Conservation (phyloP, 2,797 vertebrate genomes). For the Serranus cabrilla region DNA sequence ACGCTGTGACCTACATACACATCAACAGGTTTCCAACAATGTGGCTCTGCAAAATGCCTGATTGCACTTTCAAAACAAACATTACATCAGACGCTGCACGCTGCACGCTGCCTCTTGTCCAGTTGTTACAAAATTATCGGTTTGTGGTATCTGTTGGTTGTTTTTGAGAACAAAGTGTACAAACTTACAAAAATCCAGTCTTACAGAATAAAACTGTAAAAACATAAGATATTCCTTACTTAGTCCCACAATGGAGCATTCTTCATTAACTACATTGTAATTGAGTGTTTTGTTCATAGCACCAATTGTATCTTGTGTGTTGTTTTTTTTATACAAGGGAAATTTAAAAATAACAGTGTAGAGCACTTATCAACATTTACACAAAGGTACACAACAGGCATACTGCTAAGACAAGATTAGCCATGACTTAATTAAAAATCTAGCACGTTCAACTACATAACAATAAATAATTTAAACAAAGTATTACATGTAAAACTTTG, state of each 20-base stretch:
- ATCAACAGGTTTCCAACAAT: neutral
- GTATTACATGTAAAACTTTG: conserved; percentile 1
- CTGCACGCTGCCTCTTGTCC: neutral
- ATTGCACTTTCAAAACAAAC: conserved; percentile 11
- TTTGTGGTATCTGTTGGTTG: neutral
- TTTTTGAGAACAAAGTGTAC: neutral
- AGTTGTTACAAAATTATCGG: neutral
- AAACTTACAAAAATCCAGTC: neutral
- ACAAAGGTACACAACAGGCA: neutral
- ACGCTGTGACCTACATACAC: neutral
- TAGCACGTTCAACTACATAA: conserved; percentile 1
- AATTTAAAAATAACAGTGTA: neutral
- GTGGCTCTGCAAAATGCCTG: neutral
- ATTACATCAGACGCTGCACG: conserved; percentile 36
- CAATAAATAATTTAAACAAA: neutral
- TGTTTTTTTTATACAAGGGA: neutral
- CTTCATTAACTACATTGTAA: too few relatives aligned
- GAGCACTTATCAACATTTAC: neutral
- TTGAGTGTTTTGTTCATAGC: neutral
- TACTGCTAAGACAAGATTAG: neutral
- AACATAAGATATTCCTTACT: too few relatives aligned
- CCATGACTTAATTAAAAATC: neutral
- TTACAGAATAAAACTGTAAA: neutral
- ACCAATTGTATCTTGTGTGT: neutral
- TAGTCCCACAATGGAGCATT: too few relatives aligned